Conservation (phyloP, 2,888 invertebrate species). For the Philopedon plagiatum region DNA sequence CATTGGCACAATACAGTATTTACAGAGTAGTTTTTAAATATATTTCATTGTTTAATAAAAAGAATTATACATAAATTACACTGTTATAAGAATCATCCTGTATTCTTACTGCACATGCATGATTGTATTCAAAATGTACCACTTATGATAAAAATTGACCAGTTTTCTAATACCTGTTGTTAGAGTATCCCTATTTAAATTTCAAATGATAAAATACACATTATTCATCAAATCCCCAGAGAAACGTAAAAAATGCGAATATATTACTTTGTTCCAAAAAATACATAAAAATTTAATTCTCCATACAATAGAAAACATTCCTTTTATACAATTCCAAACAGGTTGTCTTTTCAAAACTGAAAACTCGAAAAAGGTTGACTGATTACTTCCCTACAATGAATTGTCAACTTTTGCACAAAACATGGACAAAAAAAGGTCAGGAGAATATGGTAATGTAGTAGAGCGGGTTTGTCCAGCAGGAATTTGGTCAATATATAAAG, state of each 20-base stretch:
- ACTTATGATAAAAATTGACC: too few relatives aligned
- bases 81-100: too few relatives aligned
- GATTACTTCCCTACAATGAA: conserved; percentile 39
- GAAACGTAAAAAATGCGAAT: not conserved
- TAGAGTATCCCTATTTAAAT: too few relatives aligned
- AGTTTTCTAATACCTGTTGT: too few relatives aligned
- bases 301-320: conserved; percentile 26
- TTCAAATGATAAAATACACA: too few relatives aligned
- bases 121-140: too few relatives aligned
- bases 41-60: too few relatives aligned
- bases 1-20: too few relatives aligned
- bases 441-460: not conserved
- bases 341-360: conserved; percentile 30
- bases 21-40: too few relatives aligned
- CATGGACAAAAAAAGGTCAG: conserved; percentile 12
- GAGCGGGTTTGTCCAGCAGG: not conserved
- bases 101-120: too few relatives aligned
- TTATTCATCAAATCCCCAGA: not conserved
- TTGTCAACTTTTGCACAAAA: conserved; percentile 23
- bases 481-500: too few relatives aligned
- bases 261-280: not conserved
- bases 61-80: too few relatives aligned
- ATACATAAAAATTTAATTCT: conserved; percentile 34
- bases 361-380: conserved; percentile 35
- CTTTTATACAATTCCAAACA: conserved; percentile 34